Base-by-base conservation (phyloP, 2,113 vertebrate genomes). In the Heterochromis multidens region DNA sequence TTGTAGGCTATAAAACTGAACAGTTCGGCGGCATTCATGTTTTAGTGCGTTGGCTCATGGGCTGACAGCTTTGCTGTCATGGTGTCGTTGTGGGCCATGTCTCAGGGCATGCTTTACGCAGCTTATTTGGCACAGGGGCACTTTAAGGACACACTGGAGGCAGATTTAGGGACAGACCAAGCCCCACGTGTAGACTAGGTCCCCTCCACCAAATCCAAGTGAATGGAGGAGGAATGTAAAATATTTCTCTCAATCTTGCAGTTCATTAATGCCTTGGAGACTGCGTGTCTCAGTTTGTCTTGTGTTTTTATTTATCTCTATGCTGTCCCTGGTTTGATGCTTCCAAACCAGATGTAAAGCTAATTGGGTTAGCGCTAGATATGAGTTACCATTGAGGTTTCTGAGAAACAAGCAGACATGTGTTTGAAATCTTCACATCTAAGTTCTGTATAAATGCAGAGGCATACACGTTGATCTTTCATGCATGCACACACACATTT, bases 1-100 rank as follows among this genome's bases (percentile, higher is more conserved):
- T 93, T 94, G 94, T 94, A 89, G 85, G 89, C 93, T 77, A 94
- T 95, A 95, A 95, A 96, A 93, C 87, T 90, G 67, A 91, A 94
- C 87, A 76, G 91, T 94, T 94, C 37, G 80, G 92, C 87, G 74
- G 90, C 85, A 90, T 86, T 95, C 88, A 90, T 91, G 92, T 95
- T 95, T 95, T 95, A 96, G 94, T 95, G 87, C 84, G 43, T 93
- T 91, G 93, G 94, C 91, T 95, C 93, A 88, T 54, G 67, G 89
- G 87, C 89, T 94, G 92, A 94, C 90, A 93, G 95, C 86, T 94
- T 79, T 87, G 92, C 83, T 94, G 95, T 92, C 92, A 89, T 93
- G 91, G 84, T 89, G 91, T 90, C 83, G 81, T 91, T 93, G 79
- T 76, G 90, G 91, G 85, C 84, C 88, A 56, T 81, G 91, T 89